Evolutionary conservation across 1,140 invertebrate genomes (phyloP).

Genomic region (Triops longicaudatus): DNA sequence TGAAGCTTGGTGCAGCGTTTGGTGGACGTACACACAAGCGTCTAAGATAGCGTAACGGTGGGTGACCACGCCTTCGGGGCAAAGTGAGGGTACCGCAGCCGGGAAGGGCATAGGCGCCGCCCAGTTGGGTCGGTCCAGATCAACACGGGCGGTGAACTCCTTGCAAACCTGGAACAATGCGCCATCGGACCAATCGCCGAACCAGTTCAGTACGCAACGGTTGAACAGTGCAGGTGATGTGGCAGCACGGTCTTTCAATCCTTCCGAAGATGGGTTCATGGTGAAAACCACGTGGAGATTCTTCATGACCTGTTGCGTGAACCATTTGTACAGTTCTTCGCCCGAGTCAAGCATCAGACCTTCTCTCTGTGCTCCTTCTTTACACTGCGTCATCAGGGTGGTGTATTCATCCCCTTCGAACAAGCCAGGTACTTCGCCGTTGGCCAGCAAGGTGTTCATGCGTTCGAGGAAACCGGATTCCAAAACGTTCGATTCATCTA

Average conservation of each 20-base stretch:
- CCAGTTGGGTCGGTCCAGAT: slow-evolving; percentile 74
- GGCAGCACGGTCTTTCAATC: slow-evolving; percentile 92
- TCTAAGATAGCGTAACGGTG: slow-evolving; percentile 95
- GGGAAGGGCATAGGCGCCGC: slow-evolving; percentile 80
- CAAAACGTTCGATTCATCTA: slow-evolving; percentile 98
- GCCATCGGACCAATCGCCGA: slow-evolving; percentile 98
- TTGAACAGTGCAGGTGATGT: slow-evolving; percentile 99
- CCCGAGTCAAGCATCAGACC: slow-evolving; percentile 97
- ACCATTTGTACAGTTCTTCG: slow-evolving; percentile 98
- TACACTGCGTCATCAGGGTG: slow-evolving; percentile 98
- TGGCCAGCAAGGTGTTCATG: slow-evolving; percentile 98
- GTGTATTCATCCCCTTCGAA: slow-evolving; percentile 76
- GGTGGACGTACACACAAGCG: slow-evolving; percentile 96
- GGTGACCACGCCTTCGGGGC: slow-evolving; percentile 51
- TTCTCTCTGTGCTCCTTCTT: slow-evolving; percentile 95
- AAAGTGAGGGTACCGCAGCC: slow-evolving; percentile 60
- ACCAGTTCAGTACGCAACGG: slow-evolving; percentile 99
- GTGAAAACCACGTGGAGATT: slow-evolving; percentile 99
- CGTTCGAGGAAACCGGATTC: slow-evolving; percentile 97
- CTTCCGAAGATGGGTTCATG: slow-evolving; percentile 98
- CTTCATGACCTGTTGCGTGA: slow-evolving; percentile 96
- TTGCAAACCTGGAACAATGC: slow-evolving; percentile 90
- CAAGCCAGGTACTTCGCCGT: slow-evolving; percentile 90
- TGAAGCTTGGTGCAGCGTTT: slow-evolving; percentile 92
- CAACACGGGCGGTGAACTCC: slow-evolving; percentile 75